These are phyloP conservation scores for Leuctra nigra DNA, from an alignment of 2,888 invertebrate genomes.

Conservation along the genomic window DNA sequence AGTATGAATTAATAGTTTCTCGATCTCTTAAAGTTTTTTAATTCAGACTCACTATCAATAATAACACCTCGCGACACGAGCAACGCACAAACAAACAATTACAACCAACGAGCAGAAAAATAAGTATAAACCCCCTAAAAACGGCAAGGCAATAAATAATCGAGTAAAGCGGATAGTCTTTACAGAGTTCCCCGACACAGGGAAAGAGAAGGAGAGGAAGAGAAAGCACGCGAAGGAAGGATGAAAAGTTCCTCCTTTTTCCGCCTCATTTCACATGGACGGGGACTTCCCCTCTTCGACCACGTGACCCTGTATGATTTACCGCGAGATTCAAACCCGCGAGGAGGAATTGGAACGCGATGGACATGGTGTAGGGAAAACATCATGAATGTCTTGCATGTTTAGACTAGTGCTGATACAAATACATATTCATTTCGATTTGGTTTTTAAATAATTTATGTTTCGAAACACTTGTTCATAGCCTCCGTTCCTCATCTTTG, in stretches of 20 bases:
- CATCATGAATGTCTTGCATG: too few species aligned
- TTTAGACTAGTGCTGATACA: conserved; percentile 14
- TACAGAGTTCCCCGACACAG: not conserved
- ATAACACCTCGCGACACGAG: too few species aligned
- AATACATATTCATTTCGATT: too few species aligned
- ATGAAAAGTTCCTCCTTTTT: conserved; percentile 23
- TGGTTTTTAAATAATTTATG: too few species aligned
- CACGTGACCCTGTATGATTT: conserved; percentile 16
- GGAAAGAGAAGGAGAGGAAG: not conserved
- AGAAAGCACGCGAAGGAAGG: conserved; percentile 7
- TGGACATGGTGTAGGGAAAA: not conserved
- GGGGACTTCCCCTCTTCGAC: conserved; percentile 14
- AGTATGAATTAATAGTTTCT: too few species aligned
- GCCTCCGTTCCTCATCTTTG: too few species aligned
- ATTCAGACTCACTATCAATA: too few species aligned
- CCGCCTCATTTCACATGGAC: conserved; percentile 24
- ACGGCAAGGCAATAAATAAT: conserved; percentile 7
- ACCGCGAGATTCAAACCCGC: too few species aligned
- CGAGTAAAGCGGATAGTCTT: conserved; percentile 1
- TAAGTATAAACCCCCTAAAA: too few species aligned
- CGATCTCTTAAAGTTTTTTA: too few species aligned
- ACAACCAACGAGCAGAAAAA: not conserved
- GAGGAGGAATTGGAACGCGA: too few species aligned
- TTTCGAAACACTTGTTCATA: too few species aligned
- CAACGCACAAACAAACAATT: not conserved